Evolutionary conservation across 2,113 vertebrate species (phyloP), one percentile per base, ranked within the genome.

Genomic region (Apteryx owenii): DNA sequence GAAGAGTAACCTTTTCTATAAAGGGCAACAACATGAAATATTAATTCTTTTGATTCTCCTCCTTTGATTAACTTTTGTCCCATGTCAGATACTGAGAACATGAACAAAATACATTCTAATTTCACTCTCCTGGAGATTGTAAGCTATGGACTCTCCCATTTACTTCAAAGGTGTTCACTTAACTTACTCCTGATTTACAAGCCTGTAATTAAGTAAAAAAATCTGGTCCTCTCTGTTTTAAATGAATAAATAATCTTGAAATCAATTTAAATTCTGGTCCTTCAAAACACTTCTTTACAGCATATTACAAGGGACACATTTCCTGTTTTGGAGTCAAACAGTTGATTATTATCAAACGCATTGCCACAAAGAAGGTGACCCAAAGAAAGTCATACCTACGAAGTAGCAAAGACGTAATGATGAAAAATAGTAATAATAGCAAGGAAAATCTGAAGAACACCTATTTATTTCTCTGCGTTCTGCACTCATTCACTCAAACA

Each of bases 1-100:
- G 28, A 85, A 82, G 69, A 90, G 36, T 38, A 92, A 95, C 71
- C 44, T 88, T 73, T 89, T 84, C 71, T 92, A 68, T 54, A 84
- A 91, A 96, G 48, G 56, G 53, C 70, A 88, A 65, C n/a, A 51
- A 42, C 21, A 81, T 16, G 29, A 68, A 85, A 68, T 91, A 94
- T 89, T 81, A 93, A 93, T 88, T 92, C 70, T 33, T 89, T 86
- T 54, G 62, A 69, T 68, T 90, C 54, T 69, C 28, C 50, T 79
- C 69, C 92, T 75, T 42, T 93, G 81, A 88, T 70, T 91, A 90
- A 90, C 1, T 2, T 73, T 93, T 80, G 70, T 85, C 64, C 75
- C 44, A 71, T 33, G 65, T 81, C 58, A 92, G 82, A 72, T n/a
- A 70, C 54, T 0, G 21, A 70, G 66, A 87, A 61, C 17, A 81